A percentile compares a stretch with the other conserved stretches of the same genome.
phyloP scores from a whole-genome alignment of 2,888 invertebrate species.

The Amphipyra berbera region DNA sequence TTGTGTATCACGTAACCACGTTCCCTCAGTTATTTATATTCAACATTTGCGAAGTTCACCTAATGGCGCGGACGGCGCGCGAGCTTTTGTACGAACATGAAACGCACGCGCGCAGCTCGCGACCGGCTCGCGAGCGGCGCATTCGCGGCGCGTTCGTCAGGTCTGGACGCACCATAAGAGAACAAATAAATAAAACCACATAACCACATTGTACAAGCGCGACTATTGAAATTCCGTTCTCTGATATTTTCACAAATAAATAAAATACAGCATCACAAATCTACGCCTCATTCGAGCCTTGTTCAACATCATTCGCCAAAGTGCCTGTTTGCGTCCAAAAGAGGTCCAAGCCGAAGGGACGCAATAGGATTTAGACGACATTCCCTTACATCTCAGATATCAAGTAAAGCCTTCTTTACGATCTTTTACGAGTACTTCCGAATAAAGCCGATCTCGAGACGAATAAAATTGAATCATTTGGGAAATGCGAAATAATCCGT shows the following conservation, averaged over 20 bases:
- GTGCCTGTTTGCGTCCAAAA: conserved; percentile 18
- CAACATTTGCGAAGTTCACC: too few species aligned
- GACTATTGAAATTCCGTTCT: too few species aligned
- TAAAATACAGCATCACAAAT: conserved; percentile 13
- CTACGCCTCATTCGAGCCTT: conserved; percentile 3
- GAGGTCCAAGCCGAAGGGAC: conserved; percentile 6
- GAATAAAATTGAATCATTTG: conserved; percentile 39
- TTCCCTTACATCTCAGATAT: conserved; percentile 35
- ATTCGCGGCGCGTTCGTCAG: too few species aligned
- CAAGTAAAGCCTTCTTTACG: conserved; percentile 23
- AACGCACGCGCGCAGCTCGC: too few species aligned
- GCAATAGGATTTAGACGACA: conserved; percentile 17
- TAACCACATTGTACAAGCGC: too few species aligned
- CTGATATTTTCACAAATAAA: background rate
- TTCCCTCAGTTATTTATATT: too few species aligned
- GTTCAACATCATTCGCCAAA: conserved; percentile 27
- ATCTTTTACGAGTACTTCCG: conserved; percentile 27
- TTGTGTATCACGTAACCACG: too few species aligned
- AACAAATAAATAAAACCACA: too few species aligned
- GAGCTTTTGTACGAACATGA: too few species aligned
- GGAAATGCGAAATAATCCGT: conserved; percentile 40
- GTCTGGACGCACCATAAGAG: too few species aligned
- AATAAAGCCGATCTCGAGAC: conserved; percentile 28
- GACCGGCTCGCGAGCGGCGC: too few species aligned
- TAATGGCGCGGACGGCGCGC: too few species aligned